Conservation (phyloP, 2,797 vertebrate genomes). For the Trachurus trachurus region DNA sequence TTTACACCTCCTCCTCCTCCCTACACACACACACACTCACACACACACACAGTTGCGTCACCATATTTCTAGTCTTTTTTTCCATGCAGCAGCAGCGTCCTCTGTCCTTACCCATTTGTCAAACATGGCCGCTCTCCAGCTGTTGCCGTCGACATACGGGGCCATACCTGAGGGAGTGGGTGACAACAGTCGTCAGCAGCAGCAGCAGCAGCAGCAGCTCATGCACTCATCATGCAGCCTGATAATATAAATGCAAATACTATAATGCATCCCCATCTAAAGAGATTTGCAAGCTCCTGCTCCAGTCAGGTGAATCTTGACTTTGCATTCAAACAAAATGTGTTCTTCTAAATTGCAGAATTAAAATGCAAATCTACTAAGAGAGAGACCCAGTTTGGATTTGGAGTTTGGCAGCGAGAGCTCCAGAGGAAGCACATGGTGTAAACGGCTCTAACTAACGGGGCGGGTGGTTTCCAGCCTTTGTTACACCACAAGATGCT, state of each 20-base stretch:
- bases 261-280: neutral
- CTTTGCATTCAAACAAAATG: conserved; percentile 16
- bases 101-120: conserved; percentile 53
- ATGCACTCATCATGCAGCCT: no score
- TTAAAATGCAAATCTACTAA: neutral
- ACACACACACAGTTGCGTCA: conserved; percentile 1
- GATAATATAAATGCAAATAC: no score
- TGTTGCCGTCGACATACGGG: conserved; percentile 7
- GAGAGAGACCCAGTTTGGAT: no score
- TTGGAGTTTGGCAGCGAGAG: neutral
- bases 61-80: conserved; percentile 18
- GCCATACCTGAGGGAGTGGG: conserved; percentile 47
- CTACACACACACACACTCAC: neutral
- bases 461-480: neutral
- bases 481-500: neutral
- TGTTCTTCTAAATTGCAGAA: neutral
- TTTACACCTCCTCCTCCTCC: neutral
- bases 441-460: no score
- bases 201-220: neutral
- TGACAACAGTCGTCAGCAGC: conserved; percentile 5
- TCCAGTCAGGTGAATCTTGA: neutral
- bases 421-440: neutral
- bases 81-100: neutral
- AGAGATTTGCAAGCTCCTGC: neutral
- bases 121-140: conserved; percentile 31